These are phyloP conservation scores for Antennarius maculatus DNA, from an alignment of 2,797 vertebrate genomes.

Conservation along the genomic window DNA sequence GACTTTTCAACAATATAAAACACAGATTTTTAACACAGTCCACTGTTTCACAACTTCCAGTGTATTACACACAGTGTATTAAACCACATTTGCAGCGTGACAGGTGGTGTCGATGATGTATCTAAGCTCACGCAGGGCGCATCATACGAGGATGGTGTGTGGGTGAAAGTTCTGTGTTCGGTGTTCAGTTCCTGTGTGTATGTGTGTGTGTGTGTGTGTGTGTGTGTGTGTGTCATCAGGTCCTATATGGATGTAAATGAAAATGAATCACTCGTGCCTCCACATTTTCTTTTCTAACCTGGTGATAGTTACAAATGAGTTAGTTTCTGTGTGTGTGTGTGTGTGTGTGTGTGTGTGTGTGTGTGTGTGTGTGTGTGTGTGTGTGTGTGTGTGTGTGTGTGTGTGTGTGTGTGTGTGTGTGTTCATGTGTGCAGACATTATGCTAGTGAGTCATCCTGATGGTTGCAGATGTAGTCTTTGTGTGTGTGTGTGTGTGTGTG, in stretches of 20 bases:
- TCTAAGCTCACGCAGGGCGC: not conserved
- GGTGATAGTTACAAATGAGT: not conserved
- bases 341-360: not conserved
- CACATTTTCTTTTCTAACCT: slow-evolving; percentile 29
- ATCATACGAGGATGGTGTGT: not conserved
- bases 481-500: not conserved
- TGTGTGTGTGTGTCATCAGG: not conserved
- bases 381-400: not conserved
- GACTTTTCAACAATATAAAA: no score
- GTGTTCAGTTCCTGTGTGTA: not conserved
- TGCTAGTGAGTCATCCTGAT: not conserved
- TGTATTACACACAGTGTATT: not conserved
- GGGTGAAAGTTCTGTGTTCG: slow-evolving; percentile 1
- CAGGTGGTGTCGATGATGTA: not conserved
- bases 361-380: not conserved
- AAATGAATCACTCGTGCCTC: slow-evolving; percentile 20
- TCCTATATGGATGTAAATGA: slow-evolving; percentile 1
- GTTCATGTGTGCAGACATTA: not conserved
- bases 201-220: not conserved
- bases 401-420: not conserved
- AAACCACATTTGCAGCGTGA: not conserved
- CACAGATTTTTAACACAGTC: no score
- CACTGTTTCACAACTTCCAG: no score
- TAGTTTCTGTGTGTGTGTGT: not conserved
- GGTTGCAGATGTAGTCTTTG: not conserved